Percentiles rank a stretch among this genome's conserved stretches.
Conservation (phyloP, 1,140 invertebrate genomes). For the Leucophenga varia region DNA sequence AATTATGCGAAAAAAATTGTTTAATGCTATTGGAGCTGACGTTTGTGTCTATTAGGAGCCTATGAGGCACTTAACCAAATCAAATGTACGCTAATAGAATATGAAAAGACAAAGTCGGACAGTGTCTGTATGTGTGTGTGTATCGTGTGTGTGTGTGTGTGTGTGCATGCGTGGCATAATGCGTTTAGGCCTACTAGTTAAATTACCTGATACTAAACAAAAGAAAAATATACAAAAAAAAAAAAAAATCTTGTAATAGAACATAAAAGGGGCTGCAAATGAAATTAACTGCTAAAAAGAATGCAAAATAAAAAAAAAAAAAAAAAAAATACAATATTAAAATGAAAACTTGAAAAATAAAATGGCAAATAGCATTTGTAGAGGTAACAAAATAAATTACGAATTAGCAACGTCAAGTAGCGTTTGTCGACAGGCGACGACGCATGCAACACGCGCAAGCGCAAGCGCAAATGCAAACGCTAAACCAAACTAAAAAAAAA, state of each 20-base stretch:
- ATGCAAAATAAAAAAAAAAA: constrained; percentile 14
- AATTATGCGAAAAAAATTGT: too few species aligned
- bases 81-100: constrained; percentile 27
- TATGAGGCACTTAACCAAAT: constrained; percentile 54
- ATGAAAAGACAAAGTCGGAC: constrained; percentile 35
- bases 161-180: constrained; percentile 34
- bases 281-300: constrained; percentile 29
- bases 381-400: too few species aligned
- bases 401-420: constrained; percentile 18
- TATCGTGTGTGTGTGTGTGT: too few species aligned
- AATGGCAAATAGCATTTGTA: too few species aligned
- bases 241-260: too few species aligned
- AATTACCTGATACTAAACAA: too few species aligned
- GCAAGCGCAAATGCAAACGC: too few species aligned
- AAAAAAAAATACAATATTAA: constrained; percentile 8
- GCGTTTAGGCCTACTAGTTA: neutral
- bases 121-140: too few species aligned
- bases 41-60: too few species aligned
- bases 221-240: too few species aligned
- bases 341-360: constrained; percentile 14
- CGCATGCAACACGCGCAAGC: constrained; percentile 16
- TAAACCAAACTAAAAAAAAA: too few species aligned
- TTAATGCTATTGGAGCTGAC: too few species aligned
- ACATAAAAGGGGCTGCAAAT: neutral
- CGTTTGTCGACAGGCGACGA: constrained; percentile 22